Evolutionary conservation across 2,888 invertebrate species (phyloP).

Genomic region (Steinernema hermaphroditum): DNA sequence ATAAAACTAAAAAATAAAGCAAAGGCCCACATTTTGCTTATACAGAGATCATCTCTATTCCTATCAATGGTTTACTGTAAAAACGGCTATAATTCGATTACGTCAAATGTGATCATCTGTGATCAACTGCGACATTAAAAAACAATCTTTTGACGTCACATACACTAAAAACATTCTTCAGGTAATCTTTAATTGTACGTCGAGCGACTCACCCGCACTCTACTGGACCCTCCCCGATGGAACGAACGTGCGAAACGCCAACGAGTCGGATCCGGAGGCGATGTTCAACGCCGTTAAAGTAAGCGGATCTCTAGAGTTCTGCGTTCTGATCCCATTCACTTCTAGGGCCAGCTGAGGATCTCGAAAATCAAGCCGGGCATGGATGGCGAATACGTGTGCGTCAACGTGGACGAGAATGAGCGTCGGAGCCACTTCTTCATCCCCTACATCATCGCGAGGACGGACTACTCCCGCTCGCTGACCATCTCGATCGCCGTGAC

Average conservation of each 20-base stretch:
- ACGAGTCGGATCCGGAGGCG: not conserved
- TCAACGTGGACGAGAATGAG: slow-evolving; percentile 6
- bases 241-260: slow-evolving; percentile 4
- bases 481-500: slow-evolving; percentile 33
- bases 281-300: not conserved
- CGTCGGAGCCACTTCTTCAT: slow-evolving; percentile 31
- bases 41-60: not conserved
- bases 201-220: not conserved
- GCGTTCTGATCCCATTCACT: not conserved
- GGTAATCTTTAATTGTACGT: not conserved
- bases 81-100: not conserved
- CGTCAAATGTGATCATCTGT: too few species aligned
- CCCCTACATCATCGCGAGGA: slow-evolving; percentile 32
- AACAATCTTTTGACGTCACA: too few species aligned
- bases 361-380: slow-evolving; percentile 32
- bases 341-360: slow-evolving; percentile 28
- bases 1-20: not conserved
- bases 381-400: slow-evolving; percentile 34
- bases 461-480: slow-evolving; percentile 26
- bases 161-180: not conserved
- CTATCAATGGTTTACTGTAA: not conserved
- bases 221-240: slow-evolving; percentile 18
- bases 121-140: too few species aligned
- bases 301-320: too few species aligned
- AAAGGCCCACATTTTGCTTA: not conserved